Base-by-base conservation (phyloP, 2,797 vertebrate genomes). In the Remorina albescens region DNA sequence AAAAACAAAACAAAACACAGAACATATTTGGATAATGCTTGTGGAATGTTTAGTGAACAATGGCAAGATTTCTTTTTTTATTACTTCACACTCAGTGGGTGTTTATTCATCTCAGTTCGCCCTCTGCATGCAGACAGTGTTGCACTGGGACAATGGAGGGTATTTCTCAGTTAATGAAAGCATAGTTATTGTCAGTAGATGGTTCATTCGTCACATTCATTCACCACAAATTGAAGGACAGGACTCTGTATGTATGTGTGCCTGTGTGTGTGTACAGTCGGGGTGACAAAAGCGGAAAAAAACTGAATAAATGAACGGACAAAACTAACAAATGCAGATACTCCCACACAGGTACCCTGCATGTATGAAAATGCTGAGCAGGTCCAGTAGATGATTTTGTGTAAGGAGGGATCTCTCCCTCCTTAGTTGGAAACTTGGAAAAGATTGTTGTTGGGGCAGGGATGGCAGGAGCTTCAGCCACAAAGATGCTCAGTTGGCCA, bases 91-190 rank as follows among this genome's bases (percentile, higher is more conserved):
- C 50, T 37, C 67, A 81, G 65, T 80, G 75, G 49, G 67, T 71
- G 71, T 80, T 82, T 78, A 76, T 84, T 81, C 51, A 72, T 76
- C 73, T 72, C n/a, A 3, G 51, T 39, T 58, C 60, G 70, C 85
- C 57, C 76, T 80, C 73, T 69, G 67, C 56, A 36, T 74, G 53
- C 61, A 63, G 55, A 70, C 69, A 47, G 74, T 11, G 75, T 56
- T 19, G 36, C 4, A 0, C 19, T 3, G 64, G 79, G 73, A 90
- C 83, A 89, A 90, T 83, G 47, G 70, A 59, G n/a, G 11, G 36
- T 56, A 53, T 84, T 88, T 84, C 81, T 82, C 53, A 53, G 77
- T 71, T 78, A 88, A 84, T 81, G 62, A 85, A 85, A 84, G 82
- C 71, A 46, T 39, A 51, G 80, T 78, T 74, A 80, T 82, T 84